Evolutionary conservation across 2,888 invertebrate genomes (phyloP).

Genomic region (Arrhopalites spinosus): DNA sequence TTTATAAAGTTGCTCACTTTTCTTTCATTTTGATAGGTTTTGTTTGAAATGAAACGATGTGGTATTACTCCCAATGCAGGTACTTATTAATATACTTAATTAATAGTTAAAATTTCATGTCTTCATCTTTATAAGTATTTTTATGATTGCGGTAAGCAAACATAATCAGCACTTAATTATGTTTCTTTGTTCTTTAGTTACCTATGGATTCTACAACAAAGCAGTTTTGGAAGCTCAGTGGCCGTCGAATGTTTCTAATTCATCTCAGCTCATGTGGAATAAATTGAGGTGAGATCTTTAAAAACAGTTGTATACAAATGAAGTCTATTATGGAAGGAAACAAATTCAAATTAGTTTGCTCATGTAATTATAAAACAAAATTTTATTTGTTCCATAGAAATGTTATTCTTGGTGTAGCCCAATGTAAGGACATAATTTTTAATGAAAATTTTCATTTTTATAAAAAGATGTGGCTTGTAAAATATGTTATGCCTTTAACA

Average conservation of each 20-base stretch:
- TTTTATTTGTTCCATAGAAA: too few species aligned
- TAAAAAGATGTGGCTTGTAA: too few species aligned
- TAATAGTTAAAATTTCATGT: too few species aligned
- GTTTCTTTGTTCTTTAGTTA: slow-evolving; percentile 63
- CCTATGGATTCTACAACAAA: slow-evolving; percentile 86
- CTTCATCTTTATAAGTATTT: too few species aligned
- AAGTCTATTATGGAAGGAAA: too few species aligned
- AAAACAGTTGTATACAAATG: too few species aligned
- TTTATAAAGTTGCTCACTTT: slow-evolving; percentile 32
- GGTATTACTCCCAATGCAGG: slow-evolving; percentile 92
- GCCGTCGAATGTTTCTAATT: slow-evolving; percentile 78
- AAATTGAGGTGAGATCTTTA: slow-evolving; percentile 72
- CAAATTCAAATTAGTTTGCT: neutral
- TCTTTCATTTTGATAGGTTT: slow-evolving; percentile 59
- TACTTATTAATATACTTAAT: too few species aligned
- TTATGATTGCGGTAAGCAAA: too few species aligned
- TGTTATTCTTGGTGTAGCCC: slow-evolving; percentile 68
- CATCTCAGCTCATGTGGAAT: slow-evolving; percentile 88
- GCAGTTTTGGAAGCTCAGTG: slow-evolving; percentile 92
- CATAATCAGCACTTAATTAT: too few species aligned
- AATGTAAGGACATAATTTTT: too few species aligned
- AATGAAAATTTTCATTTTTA: too few species aligned
- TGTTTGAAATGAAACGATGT: slow-evolving; percentile 89
- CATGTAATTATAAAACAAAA: neutral
- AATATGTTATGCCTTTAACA: too few species aligned